These are phyloP conservation scores for Alcis repandata DNA, from an alignment of 2,888 invertebrate genomes.

Conservation along the genomic window DNA sequence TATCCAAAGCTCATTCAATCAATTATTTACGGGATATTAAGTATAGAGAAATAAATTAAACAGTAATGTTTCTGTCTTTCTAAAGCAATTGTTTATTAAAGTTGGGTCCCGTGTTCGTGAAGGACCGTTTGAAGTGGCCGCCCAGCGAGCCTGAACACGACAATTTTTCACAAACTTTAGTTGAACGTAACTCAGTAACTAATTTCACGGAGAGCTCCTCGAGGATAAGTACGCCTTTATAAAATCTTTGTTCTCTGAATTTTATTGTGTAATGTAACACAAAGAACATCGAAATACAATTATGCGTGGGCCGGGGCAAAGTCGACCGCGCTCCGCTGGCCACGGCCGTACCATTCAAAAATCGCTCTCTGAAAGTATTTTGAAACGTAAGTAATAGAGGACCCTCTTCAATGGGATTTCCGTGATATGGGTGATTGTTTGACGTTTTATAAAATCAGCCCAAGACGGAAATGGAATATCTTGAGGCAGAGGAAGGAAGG, in stretches of 20 bases:
- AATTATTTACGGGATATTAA: too few relatives aligned
- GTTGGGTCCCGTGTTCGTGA: not conserved
- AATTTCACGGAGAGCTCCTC: slow-evolving; percentile 48
- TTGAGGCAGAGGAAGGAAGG: slow-evolving; percentile 7
- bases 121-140: slow-evolving; percentile 5
- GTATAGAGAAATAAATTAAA: too few relatives aligned
- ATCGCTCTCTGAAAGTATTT: slow-evolving; percentile 45
- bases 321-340: slow-evolving; percentile 36
- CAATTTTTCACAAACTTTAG: slow-evolving; percentile 9
- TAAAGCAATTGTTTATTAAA: not conserved
- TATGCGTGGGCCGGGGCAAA: slow-evolving; percentile 41
- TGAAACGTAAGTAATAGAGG: slow-evolving; percentile 38
- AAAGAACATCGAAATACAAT: slow-evolving; percentile 44
- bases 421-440: slow-evolving; percentile 53
- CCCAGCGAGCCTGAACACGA: not conserved
- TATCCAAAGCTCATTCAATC: too few relatives aligned
- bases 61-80: too few relatives aligned
- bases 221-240: slow-evolving; percentile 41
- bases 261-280: slow-evolving; percentile 44
- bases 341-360: slow-evolving; percentile 45
- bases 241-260: slow-evolving; percentile 46
- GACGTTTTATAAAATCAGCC: slow-evolving; percentile 60
- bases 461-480: slow-evolving; percentile 30
- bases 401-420: slow-evolving; percentile 58
- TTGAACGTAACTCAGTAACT: slow-evolving; percentile 44